Base-by-base conservation (phyloP, 2,113 vertebrate genomes). In the Xiphorhynchus elegans region DNA sequence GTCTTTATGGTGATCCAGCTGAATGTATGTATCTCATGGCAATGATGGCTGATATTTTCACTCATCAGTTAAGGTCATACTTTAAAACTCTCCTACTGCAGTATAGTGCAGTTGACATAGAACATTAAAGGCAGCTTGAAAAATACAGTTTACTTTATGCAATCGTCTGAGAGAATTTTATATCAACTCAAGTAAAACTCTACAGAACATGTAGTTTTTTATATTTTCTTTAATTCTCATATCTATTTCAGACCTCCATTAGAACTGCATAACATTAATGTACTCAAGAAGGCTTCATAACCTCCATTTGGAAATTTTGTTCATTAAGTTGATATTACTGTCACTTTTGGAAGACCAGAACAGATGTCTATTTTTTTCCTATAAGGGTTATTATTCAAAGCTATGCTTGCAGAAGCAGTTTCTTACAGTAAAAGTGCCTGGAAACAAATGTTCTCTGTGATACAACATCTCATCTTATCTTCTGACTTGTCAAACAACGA, bases 231-330 rank as follows among this genome's bases (percentile, higher is more conserved):
- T 81, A 70, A 87, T 83, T 83, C 50, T 69, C 15, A 28, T 19
- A 46, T 91, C 46, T 91, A 77, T 85, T 91, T 91, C 84, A 85
- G 84, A 66, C 33, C 42, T 76, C 50, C 37, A 77, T 85, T 96
- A 94, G 89, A 94, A 87, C 59, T 66, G 31, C 29, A 68, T 80
- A 83, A 55, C 8, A 62, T 77, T 85, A 73, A 93, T 96, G 93
- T 94, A 74, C 93, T 77, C 46, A 85, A 70, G 78, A 91, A 94
- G 94, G 42, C 39, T 60, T 73, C 89, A 75, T 37, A 94, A 75
- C 83, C 76, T 93, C 39, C 28, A 66, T 11, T 84, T 94, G 63
- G 53, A 95, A 94, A 26, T 58, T 82, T 91, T 85, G 46, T 87
- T 62, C 44, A 42, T 92, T 84, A 94, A 75, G 23, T 15, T 82